These are phyloP conservation scores for Philotrypesis tridentata DNA, from an alignment of 1,140 invertebrate genomes.

Conservation along the genomic window DNA sequence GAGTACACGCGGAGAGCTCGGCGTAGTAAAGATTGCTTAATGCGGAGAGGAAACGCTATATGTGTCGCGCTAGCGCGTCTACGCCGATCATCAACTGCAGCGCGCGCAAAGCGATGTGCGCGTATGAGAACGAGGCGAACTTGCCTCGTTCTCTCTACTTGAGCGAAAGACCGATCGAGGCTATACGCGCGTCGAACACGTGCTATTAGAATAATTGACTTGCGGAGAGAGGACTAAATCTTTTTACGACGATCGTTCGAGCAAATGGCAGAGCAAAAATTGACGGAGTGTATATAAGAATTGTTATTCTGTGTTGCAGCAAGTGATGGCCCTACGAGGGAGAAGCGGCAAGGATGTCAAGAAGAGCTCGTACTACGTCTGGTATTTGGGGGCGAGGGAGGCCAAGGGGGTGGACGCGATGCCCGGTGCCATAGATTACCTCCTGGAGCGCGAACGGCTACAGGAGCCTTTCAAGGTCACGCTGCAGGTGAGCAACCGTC, in stretches of 20 bases:
- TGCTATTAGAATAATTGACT: too few species aligned
- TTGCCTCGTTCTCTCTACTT: too few species aligned
- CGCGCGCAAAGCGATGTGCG: background rate
- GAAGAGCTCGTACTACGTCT: constrained; percentile 97
- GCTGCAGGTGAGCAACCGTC: constrained; percentile 74
- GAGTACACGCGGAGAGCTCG: too few species aligned
- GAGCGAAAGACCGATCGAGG: background rate
- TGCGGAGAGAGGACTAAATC: too few species aligned
- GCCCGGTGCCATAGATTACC: constrained; percentile 87
- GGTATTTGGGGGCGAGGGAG: constrained; percentile 97
- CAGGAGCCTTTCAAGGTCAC: constrained; percentile 94
- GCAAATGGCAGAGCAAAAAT: too few species aligned
- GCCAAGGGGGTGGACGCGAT: constrained; percentile 84
- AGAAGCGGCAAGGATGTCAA: constrained; percentile 89
- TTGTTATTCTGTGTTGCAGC: constrained; percentile 57
- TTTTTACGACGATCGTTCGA: too few species aligned
- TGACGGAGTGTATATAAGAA: too few species aligned
- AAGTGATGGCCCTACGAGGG: constrained; percentile 74
- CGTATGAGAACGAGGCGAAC: constrained; percentile 34
- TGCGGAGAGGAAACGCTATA: background rate
- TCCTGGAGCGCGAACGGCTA: constrained; percentile 88
- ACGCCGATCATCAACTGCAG: too few species aligned
- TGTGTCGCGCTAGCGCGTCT: background rate
- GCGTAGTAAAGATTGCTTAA: constrained; percentile 34
- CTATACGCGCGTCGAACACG: too few species aligned